These are phyloP conservation scores for Leucoraja ocellata DNA, from an alignment of 2,797 vertebrate genomes.

Conservation along the genomic window DNA sequence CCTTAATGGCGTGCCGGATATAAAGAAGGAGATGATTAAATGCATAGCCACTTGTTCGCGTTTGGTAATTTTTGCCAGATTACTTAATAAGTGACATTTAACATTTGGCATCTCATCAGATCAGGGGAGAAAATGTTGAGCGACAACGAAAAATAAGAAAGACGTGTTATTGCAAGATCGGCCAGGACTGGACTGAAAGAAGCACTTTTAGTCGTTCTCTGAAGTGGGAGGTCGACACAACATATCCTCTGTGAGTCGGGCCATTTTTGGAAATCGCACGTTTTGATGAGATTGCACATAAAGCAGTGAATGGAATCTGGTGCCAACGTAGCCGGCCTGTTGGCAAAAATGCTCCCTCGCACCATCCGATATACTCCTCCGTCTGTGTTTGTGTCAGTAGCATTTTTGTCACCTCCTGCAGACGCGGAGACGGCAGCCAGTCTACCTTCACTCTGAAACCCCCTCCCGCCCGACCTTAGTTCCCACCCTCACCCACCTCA, in stretches of 20 bases:
- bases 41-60: not conserved
- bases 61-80: slow-evolving; percentile 6
- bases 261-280: slow-evolving; percentile 48
- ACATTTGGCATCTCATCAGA: slow-evolving; percentile 28
- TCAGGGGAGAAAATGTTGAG: slow-evolving; percentile 48
- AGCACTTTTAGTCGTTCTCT: slow-evolving; percentile 52
- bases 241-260: slow-evolving; percentile 46
- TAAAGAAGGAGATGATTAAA: not conserved
- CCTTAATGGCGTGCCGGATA: slow-evolving; percentile 17
- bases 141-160: not conserved
- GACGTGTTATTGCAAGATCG: not conserved
- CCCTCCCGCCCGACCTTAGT: too few species aligned
- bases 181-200: slow-evolving; percentile 47
- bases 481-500: not conserved
- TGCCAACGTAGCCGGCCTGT: slow-evolving; percentile 44
- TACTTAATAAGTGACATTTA: slow-evolving; percentile 20
- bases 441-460: slow-evolving; percentile 40
- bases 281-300: slow-evolving; percentile 51
- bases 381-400: slow-evolving; percentile 44
- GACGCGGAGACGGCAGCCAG: slow-evolving; percentile 45
- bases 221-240: slow-evolving; percentile 56
- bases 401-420: slow-evolving; percentile 47
- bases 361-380: slow-evolving; percentile 46
- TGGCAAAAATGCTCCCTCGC: slow-evolving; percentile 47
- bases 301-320: slow-evolving; percentile 49